Base-by-base conservation (phyloP, 1,140 invertebrate species). In the Brevipalpus yothersi region DNA sequence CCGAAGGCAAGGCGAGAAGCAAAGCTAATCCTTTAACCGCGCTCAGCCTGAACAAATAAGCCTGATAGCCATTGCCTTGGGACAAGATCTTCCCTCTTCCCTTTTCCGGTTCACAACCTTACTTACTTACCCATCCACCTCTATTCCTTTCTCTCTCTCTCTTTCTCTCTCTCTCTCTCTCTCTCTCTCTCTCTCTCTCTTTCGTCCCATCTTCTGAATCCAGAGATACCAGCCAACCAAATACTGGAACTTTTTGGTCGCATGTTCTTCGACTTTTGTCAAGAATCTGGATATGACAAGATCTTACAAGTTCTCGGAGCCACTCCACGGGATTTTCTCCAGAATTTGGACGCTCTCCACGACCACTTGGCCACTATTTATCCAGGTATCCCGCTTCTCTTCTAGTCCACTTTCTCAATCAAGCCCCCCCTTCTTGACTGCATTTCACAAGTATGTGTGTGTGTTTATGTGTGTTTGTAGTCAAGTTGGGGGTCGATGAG, bases 291-390 rank as follows among this genome's bases (percentile, higher is more conserved):
- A 23, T 92, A 90, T 68, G 86, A 90, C 67, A 86, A 86, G 72
- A 92, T 92, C 63, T 74, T 92, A 5, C 85, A 90, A 73, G 86
- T 91, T 0, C 73, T 92, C 1, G 87, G 88, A 53, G 86, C 86
- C n/a, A 90, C 85, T 8, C 86, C 86, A 4, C 73, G 86, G 58
- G 87, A 91, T 72, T 92, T 92, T 70, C 74, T 92, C 58, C 86
- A 91, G 84, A 91, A 91, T 74, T 72, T 92, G 65, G 88, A 92
- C 69, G 86, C 86, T 31, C 75, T 92, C n/a, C 87, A 92, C 69
- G 87, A 91, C 69, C 88, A 92, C 70, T 74, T 92, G 68, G 85
- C 85, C 49, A 90, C 87, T 15, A 73, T 92, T 56, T 92, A 91
- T 72, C 87, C 88, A 0, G 87, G 86, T 55, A 55, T 19, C 12